Percentiles rank a stretch among this genome's conserved stretches.
phyloP scores from a whole-genome alignment of 2,888 invertebrate species.

The Bruchidius siliquastri region DNA sequence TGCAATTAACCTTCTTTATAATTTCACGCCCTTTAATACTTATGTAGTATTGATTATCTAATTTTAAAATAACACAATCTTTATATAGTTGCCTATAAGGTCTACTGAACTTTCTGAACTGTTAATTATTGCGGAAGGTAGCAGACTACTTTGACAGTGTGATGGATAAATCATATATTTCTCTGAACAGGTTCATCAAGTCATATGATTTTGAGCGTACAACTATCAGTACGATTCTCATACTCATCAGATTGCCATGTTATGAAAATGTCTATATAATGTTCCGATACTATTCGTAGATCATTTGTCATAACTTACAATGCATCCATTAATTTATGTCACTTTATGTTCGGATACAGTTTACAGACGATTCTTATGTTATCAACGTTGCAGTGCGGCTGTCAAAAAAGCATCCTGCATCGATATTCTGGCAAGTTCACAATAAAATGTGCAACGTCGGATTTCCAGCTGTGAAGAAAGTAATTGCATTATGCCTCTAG shows the following conservation, averaged over 20 bases:
- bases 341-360: not conserved
- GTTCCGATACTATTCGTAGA: not conserved
- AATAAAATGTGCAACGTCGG: not conserved
- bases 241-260: not conserved
- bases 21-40: too few species aligned
- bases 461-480: not conserved
- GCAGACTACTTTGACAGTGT: too few species aligned
- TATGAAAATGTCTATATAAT: not conserved
- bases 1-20: too few species aligned
- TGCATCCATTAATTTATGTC: not conserved
- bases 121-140: too few species aligned
- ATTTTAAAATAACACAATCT: too few species aligned
- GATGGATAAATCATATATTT: too few species aligned
- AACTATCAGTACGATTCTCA: not conserved
- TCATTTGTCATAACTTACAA: not conserved
- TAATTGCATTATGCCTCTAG: not conserved
- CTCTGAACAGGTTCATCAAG: too few species aligned
- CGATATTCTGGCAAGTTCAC: not conserved
- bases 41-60: too few species aligned
- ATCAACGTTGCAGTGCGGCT: not conserved
- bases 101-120: too few species aligned
- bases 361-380: not conserved
- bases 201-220: not conserved
- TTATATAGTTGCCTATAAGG: too few species aligned
- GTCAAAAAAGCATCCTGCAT: not conserved